Evolutionary conservation across 2,888 invertebrate species (phyloP), one percentile per base, ranked within the genome.

Genomic region (Baronia brevicornis): DNA sequence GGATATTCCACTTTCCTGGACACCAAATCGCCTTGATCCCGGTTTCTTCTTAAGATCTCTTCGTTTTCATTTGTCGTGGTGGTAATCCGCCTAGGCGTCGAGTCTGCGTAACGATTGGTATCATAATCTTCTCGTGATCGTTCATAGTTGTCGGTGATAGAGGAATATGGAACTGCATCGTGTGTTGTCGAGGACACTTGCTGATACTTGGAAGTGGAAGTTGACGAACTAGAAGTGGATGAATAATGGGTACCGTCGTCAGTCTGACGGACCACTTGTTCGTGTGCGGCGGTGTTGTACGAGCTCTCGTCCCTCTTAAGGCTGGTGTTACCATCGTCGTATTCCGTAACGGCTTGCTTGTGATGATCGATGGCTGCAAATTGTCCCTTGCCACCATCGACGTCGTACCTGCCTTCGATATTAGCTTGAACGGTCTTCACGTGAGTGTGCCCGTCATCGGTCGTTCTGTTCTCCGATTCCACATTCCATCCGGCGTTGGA

Each of bases 401-500:
- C 84, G 51, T 88, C 86, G 50, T 89, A 87, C 11, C 73, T 80
- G 45, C 91, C 91, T 47, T 88, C 87, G 40, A 90, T 89, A 44
- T 88, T 87, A 18, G 91, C 90, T 34, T 87, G 52, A 11, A 88
- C 86, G 36, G 86, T 84, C 25, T 86, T 85, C 25, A 87, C 84
- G 43, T 86, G 87, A 2, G 87, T 88, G 53, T 87, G 88, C 1
- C 91, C 91, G 54, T 90, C 90, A 36, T 87, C 84, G 22, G 87
- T 88, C 2, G 84, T 84, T 60, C 84, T 87, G 39, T 88, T 86
- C 33, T 88, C 87, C 3, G 88, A 86, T 46, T 88, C 86, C 25
- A 90, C 87, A 55, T 88, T 88, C 91, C 91, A 91, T 28, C 90
- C 90, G 23, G 87, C 87, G 41, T 86, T 78, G 18, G 82, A 78